Base-by-base conservation (phyloP, 2,113 vertebrate genomes). In the Oceanites oceanicus region DNA sequence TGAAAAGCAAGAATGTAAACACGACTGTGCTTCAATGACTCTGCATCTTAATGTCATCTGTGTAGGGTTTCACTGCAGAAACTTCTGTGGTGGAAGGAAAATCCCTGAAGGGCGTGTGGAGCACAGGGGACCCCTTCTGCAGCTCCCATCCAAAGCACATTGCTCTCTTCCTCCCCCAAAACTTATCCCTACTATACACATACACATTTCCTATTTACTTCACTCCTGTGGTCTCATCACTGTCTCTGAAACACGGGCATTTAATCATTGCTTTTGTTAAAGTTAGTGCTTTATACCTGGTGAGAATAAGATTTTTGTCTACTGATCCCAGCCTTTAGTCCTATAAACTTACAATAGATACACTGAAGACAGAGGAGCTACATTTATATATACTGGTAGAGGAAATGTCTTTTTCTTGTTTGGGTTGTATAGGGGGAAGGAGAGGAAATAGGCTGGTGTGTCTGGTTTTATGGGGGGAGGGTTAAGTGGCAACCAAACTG, bases 351-450 rank as follows among this genome's bases (percentile, higher is more conserved):
- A 58, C 16, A 22, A 21, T 7, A 74, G 45, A 45, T 52, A 38
- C 26, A 62, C 32, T 62, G n/a, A 47, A 93, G 11, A 38, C 38
- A 90, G 79, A 71, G n/a, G 25, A 88, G n/a, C n/a, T 71, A 7
- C 11, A 0, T 67, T 71, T 84, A 40, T 36, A 44, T 27, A 71
- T 17, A 61, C 15, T 12, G 34, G 27, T n/a, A 56, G 56, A 81
- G 81, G 86, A 96, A 95, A 92, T 29, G 52, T 81, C 56, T 72
- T 88, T 90, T 77, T 89, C 68, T 91, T 96, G 65, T 91, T 94
- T 86, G 68, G 73, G 36, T 94, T 95, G 65, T 56, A 56, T 2
- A 32, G 59, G 6, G 67, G 58, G 40, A 34, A 92, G 49, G 61
- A 87, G 52, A 96, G 94, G 90, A 94, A 95, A 94, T 29, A 68